Percentiles rank a stretch among this genome's conserved stretches.
These are phyloP conservation scores for Bambusicola thoracicus DNA, from an alignment of 2,113 vertebrate species.

Conservation along the genomic window DNA sequence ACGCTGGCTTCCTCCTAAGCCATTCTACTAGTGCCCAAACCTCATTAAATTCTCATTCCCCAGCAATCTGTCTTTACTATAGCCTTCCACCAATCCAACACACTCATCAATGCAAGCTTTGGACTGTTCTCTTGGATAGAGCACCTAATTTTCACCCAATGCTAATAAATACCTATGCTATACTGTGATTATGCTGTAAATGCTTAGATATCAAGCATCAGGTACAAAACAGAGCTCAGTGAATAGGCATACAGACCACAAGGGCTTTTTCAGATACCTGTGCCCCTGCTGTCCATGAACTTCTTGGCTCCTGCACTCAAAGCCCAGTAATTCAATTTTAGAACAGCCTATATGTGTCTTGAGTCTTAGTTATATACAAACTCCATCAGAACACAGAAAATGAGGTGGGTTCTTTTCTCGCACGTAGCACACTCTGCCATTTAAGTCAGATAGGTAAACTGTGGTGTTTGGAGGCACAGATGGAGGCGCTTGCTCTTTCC, in stretches of 20 bases:
- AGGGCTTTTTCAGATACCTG: background rate
- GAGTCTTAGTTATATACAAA: background rate
- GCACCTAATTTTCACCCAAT: background rate
- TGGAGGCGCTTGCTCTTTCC: background rate
- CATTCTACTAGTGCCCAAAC: background rate
- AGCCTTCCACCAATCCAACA: background rate
- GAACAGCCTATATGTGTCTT: background rate
- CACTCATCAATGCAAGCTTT: background rate
- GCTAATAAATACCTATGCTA: background rate
- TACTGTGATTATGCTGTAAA: background rate
- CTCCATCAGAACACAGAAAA: background rate
- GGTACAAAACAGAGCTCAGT: background rate
- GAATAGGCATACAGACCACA: background rate
- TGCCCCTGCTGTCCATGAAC: background rate
- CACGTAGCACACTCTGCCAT: background rate
- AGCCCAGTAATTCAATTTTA: background rate
- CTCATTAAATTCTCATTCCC: background rate
- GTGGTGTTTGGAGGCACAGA: background rate
- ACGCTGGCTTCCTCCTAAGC: background rate
- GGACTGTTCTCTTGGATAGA: background rate
- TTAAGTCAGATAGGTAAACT: accelerated
- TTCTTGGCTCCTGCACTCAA: background rate
- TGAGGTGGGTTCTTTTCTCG: background rate
- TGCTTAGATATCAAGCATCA: background rate
- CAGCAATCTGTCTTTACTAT: background rate